A percentile compares a stretch with the other conserved stretches of the same genome.
Evolutionary conservation across 2,888 invertebrate species (phyloP).

Genomic region (Aporophyla lueneburgensis): DNA sequence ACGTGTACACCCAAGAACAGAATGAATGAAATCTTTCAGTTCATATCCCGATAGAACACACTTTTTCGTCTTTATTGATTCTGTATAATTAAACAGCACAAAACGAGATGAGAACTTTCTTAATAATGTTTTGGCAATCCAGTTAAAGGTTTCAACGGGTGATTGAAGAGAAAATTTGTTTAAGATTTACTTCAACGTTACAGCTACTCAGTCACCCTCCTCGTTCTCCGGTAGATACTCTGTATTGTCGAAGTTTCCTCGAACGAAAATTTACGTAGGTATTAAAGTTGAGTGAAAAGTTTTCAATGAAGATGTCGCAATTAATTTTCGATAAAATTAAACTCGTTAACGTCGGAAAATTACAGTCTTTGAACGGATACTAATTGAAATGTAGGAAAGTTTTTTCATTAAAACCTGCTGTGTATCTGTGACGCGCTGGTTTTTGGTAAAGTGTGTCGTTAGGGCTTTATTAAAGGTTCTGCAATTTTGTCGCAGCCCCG

Average conservation of each 20-base stretch:
- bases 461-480: constrained; percentile 29
- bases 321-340: constrained; percentile 90
- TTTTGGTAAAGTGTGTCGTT: constrained; percentile 48
- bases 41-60: constrained; percentile 16
- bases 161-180: constrained; percentile 79
- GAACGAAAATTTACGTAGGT: constrained; percentile 85
- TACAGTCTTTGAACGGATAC: constrained; percentile 84
- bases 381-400: constrained; percentile 88
- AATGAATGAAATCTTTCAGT: constrained; percentile 10
- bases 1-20: background rate
- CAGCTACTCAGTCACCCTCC: constrained; percentile 76
- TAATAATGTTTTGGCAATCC: constrained; percentile 77
- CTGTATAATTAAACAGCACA: constrained; percentile 71
- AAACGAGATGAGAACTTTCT: constrained; percentile 74
- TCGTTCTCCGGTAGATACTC: constrained; percentile 75
- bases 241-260: constrained; percentile 83
- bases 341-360: constrained; percentile 89
- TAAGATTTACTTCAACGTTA: constrained; percentile 75
- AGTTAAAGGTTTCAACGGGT: constrained; percentile 71
- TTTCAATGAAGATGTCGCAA: constrained; percentile 90
- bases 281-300: constrained; percentile 86
- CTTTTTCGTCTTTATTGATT: constrained; percentile 68
- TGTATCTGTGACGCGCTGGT: constrained; percentile 67
- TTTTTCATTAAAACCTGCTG: constrained; percentile 85
- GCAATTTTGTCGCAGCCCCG: background rate